Base-by-base conservation (phyloP, 2,113 vertebrate genomes). In the Perca fluviatilis region DNA sequence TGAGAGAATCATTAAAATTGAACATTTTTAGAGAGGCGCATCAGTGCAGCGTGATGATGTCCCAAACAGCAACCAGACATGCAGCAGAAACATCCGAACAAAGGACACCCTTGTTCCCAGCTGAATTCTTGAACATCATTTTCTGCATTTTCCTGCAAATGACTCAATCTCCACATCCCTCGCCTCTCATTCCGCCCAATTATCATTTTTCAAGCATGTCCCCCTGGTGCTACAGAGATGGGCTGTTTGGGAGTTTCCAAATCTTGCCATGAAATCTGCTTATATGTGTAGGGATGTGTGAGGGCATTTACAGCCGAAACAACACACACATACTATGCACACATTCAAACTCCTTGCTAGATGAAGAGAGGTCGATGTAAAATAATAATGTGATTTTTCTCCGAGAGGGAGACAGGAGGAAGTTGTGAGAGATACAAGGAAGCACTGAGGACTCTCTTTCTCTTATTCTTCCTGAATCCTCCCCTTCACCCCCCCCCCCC, bases 61-160 rank as follows among this genome's bases (percentile, higher is more conserved):
- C 78, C 82, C 80, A 71, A 86, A 90, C 85, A 88, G 85, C 83
- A 77, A 71, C 79, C 84, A 83, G 90, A 92, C 88, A 73, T 62
- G 74, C 77, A 63, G 77, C 80, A 89, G 79, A 69, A 84, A 61
- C 85, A 56, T 64, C 68, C 51, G 0, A 61, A 94, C 92, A 94
- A 93, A 92, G 91, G 80, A 68, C 25, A 1, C 30, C 77, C 49
- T 94, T 94, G 93, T 94, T 91, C 82, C 58, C 76, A 2, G 64
- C 61, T 53, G 80, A 91, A 94, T 93, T 93, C 91, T 94, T 89
- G 27, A 88, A 89, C 92, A 91, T 92, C 87, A 91, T 93, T 94
- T 93, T 94, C 84, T 71, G 88, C 89, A 93, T 93, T 94, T 94
- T 91, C 88, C 80, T 89, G 88, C 89, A 89, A 92, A 92, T 92